phyloP scores from a whole-genome alignment of 2,888 invertebrate genomes.

The Morpho achilles region DNA sequence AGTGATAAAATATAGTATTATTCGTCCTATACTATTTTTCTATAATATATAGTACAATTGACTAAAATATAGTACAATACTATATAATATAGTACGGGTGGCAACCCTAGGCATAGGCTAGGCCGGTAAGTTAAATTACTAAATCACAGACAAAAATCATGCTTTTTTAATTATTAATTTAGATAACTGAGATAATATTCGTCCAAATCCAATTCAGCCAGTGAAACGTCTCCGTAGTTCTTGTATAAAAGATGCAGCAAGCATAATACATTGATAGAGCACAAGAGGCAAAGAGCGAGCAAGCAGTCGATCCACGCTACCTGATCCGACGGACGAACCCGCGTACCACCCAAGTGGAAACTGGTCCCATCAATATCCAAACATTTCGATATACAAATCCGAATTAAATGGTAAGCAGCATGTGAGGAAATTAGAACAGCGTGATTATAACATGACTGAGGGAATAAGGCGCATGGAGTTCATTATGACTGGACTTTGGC shows the following conservation, averaged over 20 bases:
- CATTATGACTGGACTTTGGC: not conserved
- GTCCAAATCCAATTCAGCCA: constrained; percentile 56
- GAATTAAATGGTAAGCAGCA: constrained; percentile 69
- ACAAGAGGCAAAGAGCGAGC: constrained; percentile 82
- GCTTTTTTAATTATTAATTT: constrained; percentile 40
- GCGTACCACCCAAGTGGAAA: constrained; percentile 75
- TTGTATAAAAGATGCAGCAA: constrained; percentile 80
- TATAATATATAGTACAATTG: no score
- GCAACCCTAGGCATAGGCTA: not conserved
- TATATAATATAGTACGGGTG: no score
- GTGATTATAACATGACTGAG: constrained; percentile 41
- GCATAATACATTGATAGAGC: constrained; percentile 82
- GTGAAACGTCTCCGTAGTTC: constrained; percentile 40
- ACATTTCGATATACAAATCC: constrained; percentile 48
- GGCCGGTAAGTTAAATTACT: constrained; percentile 4
- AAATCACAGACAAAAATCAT: constrained; percentile 14
- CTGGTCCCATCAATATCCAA: constrained; percentile 51
- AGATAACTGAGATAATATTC: constrained; percentile 57
- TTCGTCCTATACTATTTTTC: no score
- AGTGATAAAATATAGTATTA: no score
- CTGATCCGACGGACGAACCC: constrained; percentile 86
- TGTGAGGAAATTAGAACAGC: constrained; percentile 69
- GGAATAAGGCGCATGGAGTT: constrained; percentile 3
- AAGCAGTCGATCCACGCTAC: constrained; percentile 88
- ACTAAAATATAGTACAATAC: no score